These are phyloP conservation scores for Mandrillus leucophaeus DNA, from an alignment of 2,113 vertebrate species.

Conservation along the genomic window DNA sequence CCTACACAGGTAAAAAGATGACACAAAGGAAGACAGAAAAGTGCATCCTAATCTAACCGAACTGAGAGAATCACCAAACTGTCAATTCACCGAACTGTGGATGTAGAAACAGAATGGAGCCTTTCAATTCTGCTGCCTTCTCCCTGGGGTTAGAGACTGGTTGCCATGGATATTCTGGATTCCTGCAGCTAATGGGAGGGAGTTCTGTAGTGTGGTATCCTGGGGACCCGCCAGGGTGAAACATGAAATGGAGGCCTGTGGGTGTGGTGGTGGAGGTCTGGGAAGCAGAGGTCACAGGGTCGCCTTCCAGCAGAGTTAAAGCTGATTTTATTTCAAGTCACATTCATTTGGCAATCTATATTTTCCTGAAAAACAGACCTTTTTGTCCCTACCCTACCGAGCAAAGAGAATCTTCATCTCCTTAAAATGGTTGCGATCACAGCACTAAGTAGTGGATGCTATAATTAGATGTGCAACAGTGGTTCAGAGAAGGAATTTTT, in stretches of 20 bases:
- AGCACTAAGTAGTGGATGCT: background rate
- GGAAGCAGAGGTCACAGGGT: slow-evolving; percentile 86
- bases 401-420: slow-evolving; percentile 57
- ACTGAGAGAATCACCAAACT: slow-evolving; percentile 77
- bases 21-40: slow-evolving; percentile 80
- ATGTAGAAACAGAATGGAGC: slow-evolving; percentile 92
- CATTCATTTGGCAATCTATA: slow-evolving; percentile 76
- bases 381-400: slow-evolving; percentile 18
- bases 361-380: slow-evolving; percentile 72
- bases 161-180: slow-evolving; percentile 98
- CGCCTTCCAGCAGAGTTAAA: slow-evolving; percentile 63
- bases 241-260: slow-evolving; percentile 84
- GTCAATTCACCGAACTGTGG: slow-evolving; percentile 84
- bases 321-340: slow-evolving; percentile 74
- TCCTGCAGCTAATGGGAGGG: slow-evolving; percentile 94
- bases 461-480: slow-evolving; percentile 52
- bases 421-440: slow-evolving; percentile 67
- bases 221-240: slow-evolving; percentile 88
- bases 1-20: slow-evolving; percentile 55
- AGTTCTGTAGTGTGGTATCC: slow-evolving; percentile 90
- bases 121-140: slow-evolving; percentile 92
- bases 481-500: slow-evolving; percentile 35
- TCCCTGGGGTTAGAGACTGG: slow-evolving; percentile 92
- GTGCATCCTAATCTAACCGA: slow-evolving; percentile 81
- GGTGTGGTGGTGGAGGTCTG: slow-evolving; percentile 84